These are phyloP conservation scores for Charanyca ferruginea DNA, from an alignment of 2,888 invertebrate species.

Conservation along the genomic window DNA sequence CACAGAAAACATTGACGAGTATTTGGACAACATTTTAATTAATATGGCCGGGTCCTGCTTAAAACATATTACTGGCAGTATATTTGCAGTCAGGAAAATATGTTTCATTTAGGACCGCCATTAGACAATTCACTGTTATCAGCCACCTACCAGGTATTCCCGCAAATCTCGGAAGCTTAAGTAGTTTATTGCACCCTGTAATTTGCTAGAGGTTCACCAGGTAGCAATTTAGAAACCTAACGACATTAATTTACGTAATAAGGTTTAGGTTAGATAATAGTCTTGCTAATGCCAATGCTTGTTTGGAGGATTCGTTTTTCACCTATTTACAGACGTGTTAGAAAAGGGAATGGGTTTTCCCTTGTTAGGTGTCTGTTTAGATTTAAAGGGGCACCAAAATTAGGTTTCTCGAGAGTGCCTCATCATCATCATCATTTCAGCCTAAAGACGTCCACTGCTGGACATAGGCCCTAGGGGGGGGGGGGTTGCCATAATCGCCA, in stretches of 20 bases:
- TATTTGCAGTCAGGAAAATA: too few species aligned
- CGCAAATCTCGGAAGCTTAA: conserved; percentile 10
- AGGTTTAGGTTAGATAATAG: conserved; percentile 2
- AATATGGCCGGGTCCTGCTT: too few species aligned
- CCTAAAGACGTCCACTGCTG: too few species aligned
- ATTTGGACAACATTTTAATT: too few species aligned
- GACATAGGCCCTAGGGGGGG: too few species aligned
- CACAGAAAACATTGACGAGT: too few species aligned
- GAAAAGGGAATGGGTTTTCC: conserved; percentile 13
- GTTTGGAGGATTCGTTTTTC: conserved; percentile 43
- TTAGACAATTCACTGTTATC: background rate
- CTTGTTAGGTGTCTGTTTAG: conserved; percentile 3
- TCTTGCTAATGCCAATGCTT: background rate
- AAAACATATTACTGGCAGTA: too few species aligned
- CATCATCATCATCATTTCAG: too few species aligned
- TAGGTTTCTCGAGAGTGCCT: background rate
- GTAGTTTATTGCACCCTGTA: conserved; percentile 6
- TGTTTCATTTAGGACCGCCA: background rate
- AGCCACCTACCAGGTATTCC: background rate
- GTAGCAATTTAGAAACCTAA: conserved; percentile 21
- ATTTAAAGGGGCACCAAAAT: background rate
- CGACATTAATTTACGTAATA: conserved; percentile 16
- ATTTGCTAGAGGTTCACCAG: background rate
- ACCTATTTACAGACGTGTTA: background rate
- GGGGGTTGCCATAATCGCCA: too few species aligned